These are phyloP conservation scores for Phasianus colchicus DNA, from an alignment of 2,113 vertebrate species.

Conservation along the genomic window DNA sequence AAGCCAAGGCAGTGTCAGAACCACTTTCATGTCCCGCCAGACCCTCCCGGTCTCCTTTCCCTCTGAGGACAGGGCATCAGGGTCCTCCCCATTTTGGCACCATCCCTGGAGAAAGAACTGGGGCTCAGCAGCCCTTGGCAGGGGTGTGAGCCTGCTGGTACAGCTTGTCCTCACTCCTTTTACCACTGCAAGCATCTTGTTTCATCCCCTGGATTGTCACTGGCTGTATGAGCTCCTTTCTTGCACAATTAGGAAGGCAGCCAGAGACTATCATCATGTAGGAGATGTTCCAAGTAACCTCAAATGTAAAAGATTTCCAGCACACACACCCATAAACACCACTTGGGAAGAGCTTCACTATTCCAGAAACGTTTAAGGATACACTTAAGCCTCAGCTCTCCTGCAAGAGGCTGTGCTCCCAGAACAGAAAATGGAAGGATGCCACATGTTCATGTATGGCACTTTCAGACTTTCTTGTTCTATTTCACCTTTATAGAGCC, in stretches of 20 bases:
- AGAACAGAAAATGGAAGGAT: neutral
- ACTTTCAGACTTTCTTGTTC: neutral
- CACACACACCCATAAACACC: neutral
- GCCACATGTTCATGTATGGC: neutral
- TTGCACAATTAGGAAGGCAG: neutral
- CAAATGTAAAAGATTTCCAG: conserved; percentile 6
- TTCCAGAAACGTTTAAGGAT: neutral
- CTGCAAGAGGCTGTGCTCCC: neutral
- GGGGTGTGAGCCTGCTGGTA: neutral
- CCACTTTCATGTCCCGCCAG: conserved; percentile 35
- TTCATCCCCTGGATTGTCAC: neutral
- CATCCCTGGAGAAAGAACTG: neutral
- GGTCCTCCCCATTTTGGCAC: neutral
- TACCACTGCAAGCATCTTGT: neutral
- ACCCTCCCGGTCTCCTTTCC: neutral
- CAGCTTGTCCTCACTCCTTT: neutral
- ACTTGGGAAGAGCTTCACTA: neutral
- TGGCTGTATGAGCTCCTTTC: conserved; percentile 17
- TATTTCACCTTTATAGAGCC: neutral
- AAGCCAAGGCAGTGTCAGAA: neutral
- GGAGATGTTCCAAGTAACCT: conserved; percentile 1
- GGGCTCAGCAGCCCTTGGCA: conserved; percentile 17
- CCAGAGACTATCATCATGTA: conserved; percentile 7
- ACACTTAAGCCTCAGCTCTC: neutral
- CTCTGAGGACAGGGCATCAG: neutral